These are phyloP conservation scores for Nomia melanderi DNA, from an alignment of 1,140 invertebrate species.

Conservation along the genomic window DNA sequence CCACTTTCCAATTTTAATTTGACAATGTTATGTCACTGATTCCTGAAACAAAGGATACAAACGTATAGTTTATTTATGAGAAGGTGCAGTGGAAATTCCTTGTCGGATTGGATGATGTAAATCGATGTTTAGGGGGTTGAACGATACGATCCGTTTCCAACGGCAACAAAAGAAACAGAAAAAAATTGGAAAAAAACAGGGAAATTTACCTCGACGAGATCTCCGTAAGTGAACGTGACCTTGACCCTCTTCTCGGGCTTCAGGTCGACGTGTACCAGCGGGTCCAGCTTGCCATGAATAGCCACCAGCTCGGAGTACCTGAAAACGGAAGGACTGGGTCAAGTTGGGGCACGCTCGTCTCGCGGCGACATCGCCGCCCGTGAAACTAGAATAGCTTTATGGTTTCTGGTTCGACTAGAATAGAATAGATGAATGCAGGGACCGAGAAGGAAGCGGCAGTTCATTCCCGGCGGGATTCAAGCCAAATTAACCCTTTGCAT, in stretches of 20 bases:
- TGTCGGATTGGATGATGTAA: too few species aligned
- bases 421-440: constrained; percentile 12
- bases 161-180: too few species aligned
- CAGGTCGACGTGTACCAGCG: constrained; percentile 91
- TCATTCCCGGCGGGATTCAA: neutral
- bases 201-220: constrained; percentile 84
- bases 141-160: too few species aligned
- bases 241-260: constrained; percentile 92
- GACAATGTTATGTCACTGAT: too few species aligned
- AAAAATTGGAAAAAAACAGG: too few species aligned
- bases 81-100: too few species aligned
- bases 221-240: constrained; percentile 90
- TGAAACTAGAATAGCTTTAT: constrained; percentile 63
- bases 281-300: constrained; percentile 93
- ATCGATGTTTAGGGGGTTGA: too few species aligned
- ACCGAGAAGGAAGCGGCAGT: constrained; percentile 15
- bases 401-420: constrained; percentile 22
- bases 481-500: neutral
- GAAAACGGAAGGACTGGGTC: constrained; percentile 64
- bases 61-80: too few species aligned
- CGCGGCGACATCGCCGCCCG: constrained; percentile 6
- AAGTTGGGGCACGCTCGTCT: constrained; percentile 24
- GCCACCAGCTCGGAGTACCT: constrained; percentile 91
- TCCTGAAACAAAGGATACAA: too few species aligned
- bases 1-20: too few species aligned